Evolutionary conservation across 1,140 invertebrate species (phyloP).

Genomic region (Heliconius hermathena): DNA sequence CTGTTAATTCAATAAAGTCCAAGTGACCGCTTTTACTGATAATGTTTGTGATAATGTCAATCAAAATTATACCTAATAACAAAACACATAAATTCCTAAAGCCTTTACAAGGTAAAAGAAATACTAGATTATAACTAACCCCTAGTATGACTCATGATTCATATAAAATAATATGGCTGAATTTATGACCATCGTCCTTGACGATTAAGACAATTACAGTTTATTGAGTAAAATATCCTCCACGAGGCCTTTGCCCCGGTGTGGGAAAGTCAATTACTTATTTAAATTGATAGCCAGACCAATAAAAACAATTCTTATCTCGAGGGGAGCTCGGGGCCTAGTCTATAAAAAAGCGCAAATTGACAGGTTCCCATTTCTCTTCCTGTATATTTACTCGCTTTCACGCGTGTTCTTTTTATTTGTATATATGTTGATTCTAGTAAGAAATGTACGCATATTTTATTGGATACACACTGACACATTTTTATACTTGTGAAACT

Average conservation of each 20-base stretch:
- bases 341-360: constrained; percentile 47
- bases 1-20: not conserved
- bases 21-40: not conserved
- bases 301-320: constrained; percentile 52
- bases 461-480: not conserved
- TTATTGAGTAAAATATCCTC: constrained; percentile 45
- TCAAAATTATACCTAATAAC: constrained; percentile 1
- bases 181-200: constrained; percentile 29
- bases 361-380: constrained; percentile 16
- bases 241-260: constrained; percentile 43
- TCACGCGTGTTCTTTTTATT: constrained; percentile 1
- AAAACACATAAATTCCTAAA: not conserved
- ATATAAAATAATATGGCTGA: constrained; percentile 16
- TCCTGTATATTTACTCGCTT: not conserved
- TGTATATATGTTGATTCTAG: not conserved
- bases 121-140: constrained; percentile 1
- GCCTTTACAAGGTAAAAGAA: not conserved
- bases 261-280: constrained; percentile 51
- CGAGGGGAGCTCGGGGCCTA: constrained; percentile 32
- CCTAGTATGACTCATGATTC: constrained; percentile 32
- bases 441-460: not conserved
- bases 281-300: constrained; percentile 50
- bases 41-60: not conserved
- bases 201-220: constrained; percentile 43
- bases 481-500: not conserved